Evolutionary conservation across 2,888 invertebrate species (phyloP).

Genomic region (Ormia ochracea): DNA sequence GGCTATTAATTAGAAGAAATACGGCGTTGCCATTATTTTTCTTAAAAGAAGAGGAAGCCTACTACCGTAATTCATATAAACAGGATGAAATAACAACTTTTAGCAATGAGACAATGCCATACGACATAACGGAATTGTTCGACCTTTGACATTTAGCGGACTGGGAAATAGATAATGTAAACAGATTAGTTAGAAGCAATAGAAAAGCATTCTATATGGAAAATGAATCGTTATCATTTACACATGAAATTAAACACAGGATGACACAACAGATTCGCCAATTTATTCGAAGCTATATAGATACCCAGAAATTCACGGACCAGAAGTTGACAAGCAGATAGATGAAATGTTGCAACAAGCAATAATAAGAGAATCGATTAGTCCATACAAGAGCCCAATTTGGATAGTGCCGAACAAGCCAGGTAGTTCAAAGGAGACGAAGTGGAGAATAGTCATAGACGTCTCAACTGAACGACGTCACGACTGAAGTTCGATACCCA

Average conservation of each 20-base stretch:
- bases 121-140: background rate
- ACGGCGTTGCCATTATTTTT: background rate
- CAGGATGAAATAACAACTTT: background rate
- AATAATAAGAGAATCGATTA: slow-evolving; percentile 1
- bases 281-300: background rate
- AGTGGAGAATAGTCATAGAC: background rate
- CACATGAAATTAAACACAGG: slow-evolving; percentile 1
- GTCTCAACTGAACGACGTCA: background rate
- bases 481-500: background rate
- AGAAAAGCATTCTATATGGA: background rate
- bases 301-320: background rate
- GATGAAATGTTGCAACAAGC: background rate
- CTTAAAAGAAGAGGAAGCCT: background rate
- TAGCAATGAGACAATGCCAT: background rate
- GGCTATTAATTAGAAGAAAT: background rate
- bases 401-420: too few species aligned
- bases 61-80: background rate
- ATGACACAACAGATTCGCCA: background rate
- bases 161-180: background rate
- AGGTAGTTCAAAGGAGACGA: background rate
- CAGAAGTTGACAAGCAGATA: background rate
- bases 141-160: background rate
- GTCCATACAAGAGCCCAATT: too few species aligned
- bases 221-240: background rate
- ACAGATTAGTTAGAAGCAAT: background rate